Base-by-base conservation (phyloP, 2,888 invertebrate genomes). In the Mesorhabditis spiculigera region DNA sequence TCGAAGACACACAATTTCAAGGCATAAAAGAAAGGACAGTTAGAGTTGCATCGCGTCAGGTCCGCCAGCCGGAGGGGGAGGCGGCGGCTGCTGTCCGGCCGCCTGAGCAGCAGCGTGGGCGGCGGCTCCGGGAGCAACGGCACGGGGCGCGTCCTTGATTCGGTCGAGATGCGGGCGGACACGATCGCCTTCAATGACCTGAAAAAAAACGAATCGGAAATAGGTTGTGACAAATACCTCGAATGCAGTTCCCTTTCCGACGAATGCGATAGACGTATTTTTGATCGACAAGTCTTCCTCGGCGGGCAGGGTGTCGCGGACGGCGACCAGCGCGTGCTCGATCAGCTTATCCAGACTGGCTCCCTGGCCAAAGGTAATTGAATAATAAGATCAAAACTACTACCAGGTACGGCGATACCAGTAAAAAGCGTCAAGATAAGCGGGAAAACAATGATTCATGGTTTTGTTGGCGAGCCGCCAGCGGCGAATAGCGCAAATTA, bases 261-360 rank as follows among this genome's bases (percentile, higher is more conserved):
- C 95, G 70, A 94, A 90, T 0, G 93, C 94, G 83, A 97, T 92
- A 0, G 95, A 94, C 45, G 96, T 95, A 86, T 94, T 94, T 91
- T 92, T 87, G 69, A 85, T 81, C 43, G 28, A 16, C 42, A 96
- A 90, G 87, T 95, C 95, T 69, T 93, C 91, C 88, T 98, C 97
- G 86, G 94, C 95, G 0, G 97, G 96, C 81, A 98, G 88, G 3
- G 98, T 95, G 86, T 97, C 96, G 70, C 95, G 90, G 72, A 98
- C 89, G 6, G 97, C 95, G 75, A 93, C 90, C 70, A 98, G 89
- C 0, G 95, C 97, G 87, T 98, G 96, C 75, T 93, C 93, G 13
- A 98, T 92, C 67, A 98, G 87, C 44, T 95, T 93, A 77, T 95
- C 92, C 13, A 93, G 67, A 62, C 75, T 68, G 5, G 83, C 84